These are phyloP conservation scores for Danaus melanippus DNA, from an alignment of 1,140 invertebrate genomes.

Conservation along the genomic window DNA sequence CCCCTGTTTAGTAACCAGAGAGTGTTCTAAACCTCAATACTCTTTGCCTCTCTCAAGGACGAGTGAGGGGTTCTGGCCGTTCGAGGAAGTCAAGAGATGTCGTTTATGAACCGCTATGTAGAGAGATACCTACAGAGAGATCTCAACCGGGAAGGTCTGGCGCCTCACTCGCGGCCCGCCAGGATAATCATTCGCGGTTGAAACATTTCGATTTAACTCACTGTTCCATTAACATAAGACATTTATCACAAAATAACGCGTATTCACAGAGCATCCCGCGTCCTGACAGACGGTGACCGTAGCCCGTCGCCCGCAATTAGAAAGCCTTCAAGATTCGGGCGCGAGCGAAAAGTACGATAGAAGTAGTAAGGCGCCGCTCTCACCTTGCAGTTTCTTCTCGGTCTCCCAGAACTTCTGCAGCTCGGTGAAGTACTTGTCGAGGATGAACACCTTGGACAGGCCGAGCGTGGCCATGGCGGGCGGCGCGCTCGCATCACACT, in stretches of 20 bases:
- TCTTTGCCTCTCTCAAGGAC: too few relatives aligned
- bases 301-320: background rate
- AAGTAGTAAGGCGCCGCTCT: conserved; percentile 32
- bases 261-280: background rate
- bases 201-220: conserved; percentile 7
- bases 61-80: too few relatives aligned
- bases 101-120: too few relatives aligned
- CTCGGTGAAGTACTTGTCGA: conserved; percentile 97
- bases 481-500: conserved; percentile 60
- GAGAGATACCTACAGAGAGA: too few relatives aligned
- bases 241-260: background rate
- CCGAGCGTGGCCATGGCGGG: conserved; percentile 89
- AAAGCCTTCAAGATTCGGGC: conserved; percentile 30
- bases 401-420: conserved; percentile 97
- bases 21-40: too few relatives aligned
- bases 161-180: background rate
- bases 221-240: conserved; percentile 13
- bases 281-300: too few relatives aligned
- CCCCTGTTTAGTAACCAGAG: too few relatives aligned
- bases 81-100: too few relatives aligned
- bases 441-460: conserved; percentile 95
- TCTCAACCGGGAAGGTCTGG: too few relatives aligned
- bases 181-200: conserved; percentile 6
- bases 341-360: conserved; percentile 7
- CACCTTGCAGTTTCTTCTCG: conserved; percentile 95